Base-by-base conservation (phyloP, 2,797 vertebrate genomes). In the Phyllotis vaccarum region DNA sequence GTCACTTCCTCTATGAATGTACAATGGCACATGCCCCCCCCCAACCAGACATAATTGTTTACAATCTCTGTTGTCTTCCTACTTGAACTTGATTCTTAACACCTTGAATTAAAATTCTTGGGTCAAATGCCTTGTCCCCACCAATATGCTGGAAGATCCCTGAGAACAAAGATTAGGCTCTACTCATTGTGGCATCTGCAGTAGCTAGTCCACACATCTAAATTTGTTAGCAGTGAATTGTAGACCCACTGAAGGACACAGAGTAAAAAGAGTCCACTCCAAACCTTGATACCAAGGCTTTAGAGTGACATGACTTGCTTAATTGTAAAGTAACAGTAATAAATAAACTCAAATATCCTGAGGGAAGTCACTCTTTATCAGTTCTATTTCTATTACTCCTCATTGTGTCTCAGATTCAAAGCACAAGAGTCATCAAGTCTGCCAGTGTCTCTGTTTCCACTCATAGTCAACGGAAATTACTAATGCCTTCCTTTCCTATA, bases 371-470 rank as follows among this genome's bases (percentile, higher is more conserved):
- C 17, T 90, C 78, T 90, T 95, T 94, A 94, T 96, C 82, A 24
- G 43, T 66, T 94, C 74, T 82, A 58, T 95, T 96, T 94, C 93
- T 91, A 68, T 89, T 68, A 94, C 81, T 94, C 80, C 60, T 95
- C 86, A 31, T 70, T 90, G 83, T 86, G 72, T 94, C 52, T 93
- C 75, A 79, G 54, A 90, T 62, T 91, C 90, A 96, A 94, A 96
- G 66, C 49, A 83, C 76, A 93, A 96, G 95, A 86, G 74, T 66
- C 64, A 90, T 43, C 60, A 56, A 17, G 31, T 80, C 87, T 93
- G n/a, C 95, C 89, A 64, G 86, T 80, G 62, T 92, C 79, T 87
- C 90, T 96, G 89, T 96, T 97, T 96, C 95, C 81, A 96, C 76
- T 95, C 93, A 93, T 10, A 94, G 83, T 74, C 64, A 58, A 95